phyloP scores from a whole-genome alignment of 2,113 vertebrate species.

The Caranx melampygus region DNA sequence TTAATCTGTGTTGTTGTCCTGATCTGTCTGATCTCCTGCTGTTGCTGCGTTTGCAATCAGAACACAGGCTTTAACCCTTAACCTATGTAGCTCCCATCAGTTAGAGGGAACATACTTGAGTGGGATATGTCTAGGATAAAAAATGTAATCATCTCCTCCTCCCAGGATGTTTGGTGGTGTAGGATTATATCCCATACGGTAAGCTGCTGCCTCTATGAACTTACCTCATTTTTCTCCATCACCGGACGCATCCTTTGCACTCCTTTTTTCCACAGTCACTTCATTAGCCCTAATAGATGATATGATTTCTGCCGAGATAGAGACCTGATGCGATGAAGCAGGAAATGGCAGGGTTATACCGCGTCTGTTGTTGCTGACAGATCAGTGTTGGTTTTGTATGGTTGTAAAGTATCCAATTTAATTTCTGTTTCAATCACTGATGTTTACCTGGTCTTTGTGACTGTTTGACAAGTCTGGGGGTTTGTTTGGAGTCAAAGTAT shows the following conservation, averaged over 20 bases:
- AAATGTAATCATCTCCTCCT: constrained; percentile 68
- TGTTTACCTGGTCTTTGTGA: constrained; percentile 42
- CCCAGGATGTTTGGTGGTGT: constrained; percentile 43
- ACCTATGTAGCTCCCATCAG: constrained; percentile 23
- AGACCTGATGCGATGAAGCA: constrained; percentile 46
- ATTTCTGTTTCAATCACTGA: constrained; percentile 31
- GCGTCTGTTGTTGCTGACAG: constrained; percentile 20
- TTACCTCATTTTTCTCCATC: constrained; percentile 24
- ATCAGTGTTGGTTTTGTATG: not conserved
- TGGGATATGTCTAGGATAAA: constrained; percentile 52
- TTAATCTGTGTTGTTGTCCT: constrained; percentile 56
- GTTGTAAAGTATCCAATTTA: constrained; percentile 27
- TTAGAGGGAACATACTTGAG: not conserved
- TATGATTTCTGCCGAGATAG: constrained; percentile 57
- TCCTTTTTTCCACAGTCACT: constrained; percentile 52
- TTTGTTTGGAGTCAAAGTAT: not conserved
- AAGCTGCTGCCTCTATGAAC: constrained; percentile 36
- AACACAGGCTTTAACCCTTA: constrained; percentile 58
- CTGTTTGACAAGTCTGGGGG: constrained; percentile 22
- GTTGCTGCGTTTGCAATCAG: constrained; percentile 49
- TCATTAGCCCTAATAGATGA: constrained; percentile 62
- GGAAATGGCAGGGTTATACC: constrained; percentile 29
- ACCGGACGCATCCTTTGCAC: constrained; percentile 30
- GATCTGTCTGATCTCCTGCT: constrained; percentile 51
- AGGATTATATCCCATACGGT: constrained; percentile 60